phyloP scores from a whole-genome alignment of 2,888 invertebrate species.

The Electrophaes corylata region DNA sequence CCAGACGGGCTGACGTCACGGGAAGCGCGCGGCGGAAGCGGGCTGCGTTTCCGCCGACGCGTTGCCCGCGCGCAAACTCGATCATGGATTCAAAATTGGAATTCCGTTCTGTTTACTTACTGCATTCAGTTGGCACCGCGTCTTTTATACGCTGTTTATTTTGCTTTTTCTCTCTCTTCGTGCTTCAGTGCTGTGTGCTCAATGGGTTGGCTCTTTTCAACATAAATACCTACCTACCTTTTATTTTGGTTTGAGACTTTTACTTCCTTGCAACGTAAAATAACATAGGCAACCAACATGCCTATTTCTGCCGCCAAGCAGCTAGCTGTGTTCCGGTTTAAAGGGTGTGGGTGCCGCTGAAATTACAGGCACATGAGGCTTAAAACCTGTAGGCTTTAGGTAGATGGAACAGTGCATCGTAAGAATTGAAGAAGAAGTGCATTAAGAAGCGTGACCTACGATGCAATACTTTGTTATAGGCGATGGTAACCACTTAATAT shows the following conservation, averaged over 20 bases:
- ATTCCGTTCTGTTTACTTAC: constrained; percentile 43
- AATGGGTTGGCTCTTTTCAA: background rate
- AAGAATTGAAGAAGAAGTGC: too few relatives aligned
- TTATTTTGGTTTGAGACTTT: background rate
- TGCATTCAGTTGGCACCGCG: constrained; percentile 22
- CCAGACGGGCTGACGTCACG: constrained; percentile 62
- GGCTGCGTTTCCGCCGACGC: constrained; percentile 60
- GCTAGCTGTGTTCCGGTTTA: too few relatives aligned
- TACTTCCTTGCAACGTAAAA: background rate
- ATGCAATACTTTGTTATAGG: too few relatives aligned
- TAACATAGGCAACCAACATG: too few relatives aligned
- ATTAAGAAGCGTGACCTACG: too few relatives aligned
- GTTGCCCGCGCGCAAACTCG: constrained; percentile 63
- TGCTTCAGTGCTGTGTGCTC: background rate
- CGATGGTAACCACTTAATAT: too few relatives aligned
- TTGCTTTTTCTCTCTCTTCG: constrained; percentile 7
- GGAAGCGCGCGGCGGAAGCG: constrained; percentile 69
- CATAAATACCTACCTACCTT: too few relatives aligned
- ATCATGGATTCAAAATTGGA: constrained; percentile 54
- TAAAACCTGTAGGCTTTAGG: too few relatives aligned
- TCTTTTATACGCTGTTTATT: constrained; percentile 17
- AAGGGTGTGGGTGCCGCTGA: too few relatives aligned
- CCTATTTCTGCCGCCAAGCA: too few relatives aligned
- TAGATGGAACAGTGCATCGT: too few relatives aligned
- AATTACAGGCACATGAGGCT: too few relatives aligned